Conservation (phyloP, 2,888 invertebrate species). For the Yponomeuta malinellus region DNA sequence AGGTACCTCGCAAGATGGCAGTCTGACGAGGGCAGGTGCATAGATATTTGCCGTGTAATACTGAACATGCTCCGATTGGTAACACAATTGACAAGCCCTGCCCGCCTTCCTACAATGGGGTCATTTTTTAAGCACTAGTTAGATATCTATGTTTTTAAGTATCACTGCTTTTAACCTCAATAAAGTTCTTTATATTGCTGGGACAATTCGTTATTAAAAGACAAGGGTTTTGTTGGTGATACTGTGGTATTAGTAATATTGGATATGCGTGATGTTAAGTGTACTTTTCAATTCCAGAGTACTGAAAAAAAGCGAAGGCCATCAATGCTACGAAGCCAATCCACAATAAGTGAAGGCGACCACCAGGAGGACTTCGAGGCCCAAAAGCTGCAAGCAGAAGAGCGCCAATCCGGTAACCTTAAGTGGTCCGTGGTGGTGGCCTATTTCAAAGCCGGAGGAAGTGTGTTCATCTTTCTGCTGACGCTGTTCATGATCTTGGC, state of each 20-base stretch:
- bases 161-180: not conserved
- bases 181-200: not conserved
- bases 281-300: not conserved
- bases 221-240: not conserved
- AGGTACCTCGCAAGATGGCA: too few relatives aligned
- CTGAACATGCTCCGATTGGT: too few relatives aligned
- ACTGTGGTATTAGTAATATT: not conserved
- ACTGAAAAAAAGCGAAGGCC: constrained; percentile 7
- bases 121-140: too few relatives aligned
- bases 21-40: too few relatives aligned
- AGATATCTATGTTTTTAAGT: too few relatives aligned
- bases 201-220: not conserved
- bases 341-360: constrained; percentile 38
- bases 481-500: constrained; percentile 48
- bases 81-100: too few relatives aligned
- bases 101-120: too few relatives aligned
- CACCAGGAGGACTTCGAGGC: constrained; percentile 50
- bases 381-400: constrained; percentile 56
- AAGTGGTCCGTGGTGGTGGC: constrained; percentile 53
- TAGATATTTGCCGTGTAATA: too few relatives aligned
- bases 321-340: constrained; percentile 19
- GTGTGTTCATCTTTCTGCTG: constrained; percentile 42
- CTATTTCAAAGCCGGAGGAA: constrained; percentile 58
- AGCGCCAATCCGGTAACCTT: constrained; percentile 55
- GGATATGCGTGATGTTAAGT: too few relatives aligned